Percentiles rank a stretch among this genome's conserved stretches.
phyloP scores from a whole-genome alignment of 2,888 invertebrate genomes.

The Brassicogethes aeneus region DNA sequence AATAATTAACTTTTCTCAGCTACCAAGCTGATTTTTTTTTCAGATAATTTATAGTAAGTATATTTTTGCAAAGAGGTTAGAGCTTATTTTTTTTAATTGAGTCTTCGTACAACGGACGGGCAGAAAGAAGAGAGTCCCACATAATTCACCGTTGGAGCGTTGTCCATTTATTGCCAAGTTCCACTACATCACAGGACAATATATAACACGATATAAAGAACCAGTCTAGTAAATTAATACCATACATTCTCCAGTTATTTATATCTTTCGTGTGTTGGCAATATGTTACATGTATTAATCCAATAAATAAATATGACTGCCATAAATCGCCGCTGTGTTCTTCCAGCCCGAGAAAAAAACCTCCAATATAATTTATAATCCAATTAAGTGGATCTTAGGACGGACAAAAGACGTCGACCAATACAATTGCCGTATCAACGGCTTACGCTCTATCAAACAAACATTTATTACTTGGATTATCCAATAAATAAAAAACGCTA shows the following conservation, averaged over 20 bases:
- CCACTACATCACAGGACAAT: slow-evolving; percentile 35
- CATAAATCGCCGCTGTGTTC: slow-evolving; percentile 39
- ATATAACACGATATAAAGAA: slow-evolving; percentile 38
- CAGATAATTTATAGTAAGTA: no score
- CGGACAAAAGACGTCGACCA: slow-evolving; percentile 28
- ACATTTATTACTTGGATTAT: no score
- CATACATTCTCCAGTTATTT: slow-evolving; percentile 41
- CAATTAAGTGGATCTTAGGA: slow-evolving; percentile 37
- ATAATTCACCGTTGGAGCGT: slow-evolving; percentile 17
- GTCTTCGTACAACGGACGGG: no score
- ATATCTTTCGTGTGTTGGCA: slow-evolving; percentile 43
- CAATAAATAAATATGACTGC: slow-evolving; percentile 44
- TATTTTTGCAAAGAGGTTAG: no score
- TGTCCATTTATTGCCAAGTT: slow-evolving; percentile 31
- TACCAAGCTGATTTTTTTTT: no score
- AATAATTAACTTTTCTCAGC: no score
- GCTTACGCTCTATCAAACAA: no score
- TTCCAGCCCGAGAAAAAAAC: slow-evolving; percentile 24
- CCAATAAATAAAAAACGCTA: no score
- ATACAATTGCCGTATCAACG: no score
- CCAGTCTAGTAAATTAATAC: slow-evolving; percentile 42
- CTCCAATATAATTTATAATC: slow-evolving; percentile 40
- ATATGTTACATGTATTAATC: slow-evolving; percentile 45
- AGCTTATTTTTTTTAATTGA: no score
- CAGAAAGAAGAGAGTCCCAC: slow-evolving; percentile 9